Conservation (phyloP, 2,113 vertebrate genomes). For the Pteropus alecto region DNA sequence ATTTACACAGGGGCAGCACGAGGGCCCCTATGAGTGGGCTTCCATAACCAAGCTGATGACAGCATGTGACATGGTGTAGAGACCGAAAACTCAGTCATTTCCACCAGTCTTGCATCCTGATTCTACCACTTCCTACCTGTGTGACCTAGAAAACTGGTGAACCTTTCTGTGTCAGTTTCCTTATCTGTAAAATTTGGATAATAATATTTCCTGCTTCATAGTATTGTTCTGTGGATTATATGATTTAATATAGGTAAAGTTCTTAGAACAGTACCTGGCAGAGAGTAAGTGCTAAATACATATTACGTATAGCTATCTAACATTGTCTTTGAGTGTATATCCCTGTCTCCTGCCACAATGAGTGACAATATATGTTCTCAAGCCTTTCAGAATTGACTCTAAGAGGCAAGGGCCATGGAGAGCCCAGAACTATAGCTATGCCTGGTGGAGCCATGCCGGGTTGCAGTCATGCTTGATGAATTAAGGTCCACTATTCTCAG, state of each 20-base stretch:
- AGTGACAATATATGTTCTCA: not conserved
- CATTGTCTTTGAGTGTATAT: not conserved
- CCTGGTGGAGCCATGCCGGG: not conserved
- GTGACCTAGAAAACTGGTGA: not conserved
- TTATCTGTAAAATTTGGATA: not conserved
- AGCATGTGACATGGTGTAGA: accelerated
- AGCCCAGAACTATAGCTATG: not conserved
- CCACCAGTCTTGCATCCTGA: not conserved
- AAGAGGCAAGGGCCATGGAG: not conserved
- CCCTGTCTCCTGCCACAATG: not conserved
- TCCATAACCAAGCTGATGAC: not conserved
- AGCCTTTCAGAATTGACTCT: not conserved
- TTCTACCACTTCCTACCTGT: not conserved
- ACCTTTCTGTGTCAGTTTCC: not conserved
- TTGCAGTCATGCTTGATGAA: not conserved
- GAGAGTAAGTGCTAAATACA: not conserved
- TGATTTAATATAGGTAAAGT: not conserved
- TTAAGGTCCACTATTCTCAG: not conserved
- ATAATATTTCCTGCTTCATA: not conserved
- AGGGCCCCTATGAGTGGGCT: not conserved
- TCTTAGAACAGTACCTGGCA: not conserved
- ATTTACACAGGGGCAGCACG: not conserved
- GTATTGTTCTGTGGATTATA: not conserved
- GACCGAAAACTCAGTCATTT: not conserved
- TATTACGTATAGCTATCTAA: not conserved